These are phyloP conservation scores for Drosophila kohkoa DNA, from an alignment of 1,140 invertebrate species.

Conservation along the genomic window DNA sequence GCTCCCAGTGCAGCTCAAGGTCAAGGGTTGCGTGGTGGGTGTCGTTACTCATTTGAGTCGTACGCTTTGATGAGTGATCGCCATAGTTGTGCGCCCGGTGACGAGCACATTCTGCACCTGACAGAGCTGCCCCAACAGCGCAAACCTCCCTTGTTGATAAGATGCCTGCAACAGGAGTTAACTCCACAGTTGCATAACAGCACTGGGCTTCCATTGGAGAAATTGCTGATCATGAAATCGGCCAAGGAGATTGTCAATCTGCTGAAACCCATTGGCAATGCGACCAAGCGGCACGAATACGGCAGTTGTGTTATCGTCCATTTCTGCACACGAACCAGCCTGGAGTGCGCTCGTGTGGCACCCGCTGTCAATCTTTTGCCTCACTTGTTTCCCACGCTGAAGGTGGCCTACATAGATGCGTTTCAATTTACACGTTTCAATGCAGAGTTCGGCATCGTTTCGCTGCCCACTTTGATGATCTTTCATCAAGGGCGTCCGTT, in stretches of 20 bases:
- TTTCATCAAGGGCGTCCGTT: slow-evolving; percentile 95
- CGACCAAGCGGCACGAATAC: slow-evolving; percentile 85
- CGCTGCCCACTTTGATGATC: slow-evolving; percentile 95
- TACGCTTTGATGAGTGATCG: slow-evolving; percentile 55
- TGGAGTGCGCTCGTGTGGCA: slow-evolving; percentile 95
- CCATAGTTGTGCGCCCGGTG: slow-evolving; percentile 52
- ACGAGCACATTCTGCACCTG: slow-evolving; percentile 70
- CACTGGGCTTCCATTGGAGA: slow-evolving; percentile 4
- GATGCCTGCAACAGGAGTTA: slow-evolving; percentile 61
- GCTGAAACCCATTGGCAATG: slow-evolving; percentile 84
- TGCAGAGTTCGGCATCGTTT: slow-evolving; percentile 97
- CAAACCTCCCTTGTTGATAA: slow-evolving; percentile 71
- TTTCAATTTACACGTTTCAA: slow-evolving; percentile 94
- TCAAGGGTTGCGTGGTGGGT: slow-evolving; percentile 53
- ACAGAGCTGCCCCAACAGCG: slow-evolving; percentile 44
- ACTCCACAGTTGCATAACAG: not conserved
- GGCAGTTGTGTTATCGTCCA: slow-evolving; percentile 93
- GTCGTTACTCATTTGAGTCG: slow-evolving; percentile 58
- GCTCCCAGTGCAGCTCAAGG: slow-evolving; percentile 41
- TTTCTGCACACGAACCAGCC: slow-evolving; percentile 95
- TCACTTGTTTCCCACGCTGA: slow-evolving; percentile 92
- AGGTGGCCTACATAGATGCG: slow-evolving; percentile 96
- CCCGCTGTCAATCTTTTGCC: slow-evolving; percentile 95
- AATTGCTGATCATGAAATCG: slow-evolving; percentile 67
- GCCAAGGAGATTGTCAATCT: slow-evolving; percentile 82